These are phyloP conservation scores for Aphelocoma coerulescens DNA, from an alignment of 2,113 vertebrate species.

Conservation along the genomic window DNA sequence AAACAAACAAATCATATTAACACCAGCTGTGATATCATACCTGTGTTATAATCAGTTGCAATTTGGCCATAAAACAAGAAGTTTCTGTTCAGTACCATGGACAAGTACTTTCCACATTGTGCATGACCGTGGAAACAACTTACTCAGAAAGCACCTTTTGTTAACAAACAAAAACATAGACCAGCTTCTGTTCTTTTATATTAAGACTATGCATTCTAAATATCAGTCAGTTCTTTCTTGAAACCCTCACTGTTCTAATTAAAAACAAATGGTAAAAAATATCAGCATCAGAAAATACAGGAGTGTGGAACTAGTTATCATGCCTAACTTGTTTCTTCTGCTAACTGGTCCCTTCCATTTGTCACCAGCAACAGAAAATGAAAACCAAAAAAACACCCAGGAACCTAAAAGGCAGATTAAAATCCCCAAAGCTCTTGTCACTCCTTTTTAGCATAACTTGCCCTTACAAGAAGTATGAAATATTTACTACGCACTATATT, in stretches of 20 bases:
- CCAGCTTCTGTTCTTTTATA: neutral
- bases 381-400: neutral
- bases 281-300: neutral
- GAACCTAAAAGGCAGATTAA: constrained; percentile 9
- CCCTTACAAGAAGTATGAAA: constrained; percentile 28
- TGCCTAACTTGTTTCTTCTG: neutral
- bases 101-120: neutral
- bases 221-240: neutral
- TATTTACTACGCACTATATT: constrained; percentile 47
- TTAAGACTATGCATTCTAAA: neutral
- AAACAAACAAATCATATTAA: neutral
- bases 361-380: neutral
- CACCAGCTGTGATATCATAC: neutral
- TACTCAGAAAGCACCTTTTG: neutral
- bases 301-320: neutral
- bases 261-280: neutral
- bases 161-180: neutral
- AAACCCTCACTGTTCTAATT: neutral
- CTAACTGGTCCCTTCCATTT: neutral
- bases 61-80: neutral
- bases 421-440: constrained; percentile 48
- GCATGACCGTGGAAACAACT: accelerated
- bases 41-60: neutral
- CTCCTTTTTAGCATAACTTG: constrained; percentile 11
- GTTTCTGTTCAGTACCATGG: constrained; percentile 56